Evolutionary conservation across 2,797 vertebrate genomes (phyloP).

Genomic region (Morus bassanus): DNA sequence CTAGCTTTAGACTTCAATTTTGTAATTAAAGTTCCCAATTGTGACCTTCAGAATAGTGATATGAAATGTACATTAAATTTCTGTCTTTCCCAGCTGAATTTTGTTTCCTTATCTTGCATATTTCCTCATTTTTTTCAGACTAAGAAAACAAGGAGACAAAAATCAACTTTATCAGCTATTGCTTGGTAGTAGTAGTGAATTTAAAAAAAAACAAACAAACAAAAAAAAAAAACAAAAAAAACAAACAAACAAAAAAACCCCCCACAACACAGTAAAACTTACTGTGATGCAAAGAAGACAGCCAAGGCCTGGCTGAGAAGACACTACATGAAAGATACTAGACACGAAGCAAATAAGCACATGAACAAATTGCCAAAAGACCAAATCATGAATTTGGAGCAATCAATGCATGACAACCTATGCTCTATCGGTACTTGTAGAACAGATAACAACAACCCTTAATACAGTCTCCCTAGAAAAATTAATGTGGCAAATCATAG

Average conservation of each 20-base stretch:
- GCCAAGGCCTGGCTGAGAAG: background rate
- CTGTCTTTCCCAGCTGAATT: background rate
- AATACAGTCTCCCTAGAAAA: background rate
- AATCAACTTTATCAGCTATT: background rate
- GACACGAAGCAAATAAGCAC: background rate
- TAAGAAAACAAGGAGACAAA: rapidly evolving
- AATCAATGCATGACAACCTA: background rate
- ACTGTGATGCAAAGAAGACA: background rate
- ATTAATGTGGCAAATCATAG: background rate
- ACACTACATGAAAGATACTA: background rate
- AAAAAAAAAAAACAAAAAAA: background rate
- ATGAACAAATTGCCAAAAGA: background rate
- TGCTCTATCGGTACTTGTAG: background rate
- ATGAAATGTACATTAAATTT: background rate
- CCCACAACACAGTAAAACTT: background rate
- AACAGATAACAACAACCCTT: background rate
- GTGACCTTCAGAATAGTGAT: background rate
- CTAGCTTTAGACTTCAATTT: background rate
- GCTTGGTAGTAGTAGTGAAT: background rate
- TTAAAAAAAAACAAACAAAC: background rate
- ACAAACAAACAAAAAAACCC: background rate
- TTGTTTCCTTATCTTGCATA: background rate
- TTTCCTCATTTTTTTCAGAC: background rate
- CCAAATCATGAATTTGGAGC: background rate
- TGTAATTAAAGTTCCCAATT: background rate